phyloP scores from a whole-genome alignment of 2,113 vertebrate species.

The Crotalus helleri region DNA sequence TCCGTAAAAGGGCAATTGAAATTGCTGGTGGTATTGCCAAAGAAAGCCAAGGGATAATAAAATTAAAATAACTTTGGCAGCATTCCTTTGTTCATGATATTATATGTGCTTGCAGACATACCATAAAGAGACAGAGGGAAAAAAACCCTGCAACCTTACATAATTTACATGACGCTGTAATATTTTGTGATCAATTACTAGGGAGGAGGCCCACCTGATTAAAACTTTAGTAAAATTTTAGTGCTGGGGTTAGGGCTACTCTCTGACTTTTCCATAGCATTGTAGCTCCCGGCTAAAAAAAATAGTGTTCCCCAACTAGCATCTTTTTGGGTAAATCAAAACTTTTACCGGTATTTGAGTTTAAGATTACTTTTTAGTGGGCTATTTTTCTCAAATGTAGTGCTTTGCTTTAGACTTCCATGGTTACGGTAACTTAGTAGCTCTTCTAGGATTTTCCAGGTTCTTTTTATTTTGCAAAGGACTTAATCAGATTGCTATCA shows the following conservation, averaged over 20 bases:
- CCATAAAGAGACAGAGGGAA: not conserved
- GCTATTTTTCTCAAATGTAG: not conserved
- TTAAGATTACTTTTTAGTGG: not conserved
- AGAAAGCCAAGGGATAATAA: not conserved
- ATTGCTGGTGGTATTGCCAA: too few relatives aligned
- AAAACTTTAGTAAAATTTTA: not conserved
- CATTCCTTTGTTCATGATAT: not conserved
- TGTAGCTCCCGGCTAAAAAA: not conserved
- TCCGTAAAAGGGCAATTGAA: too few relatives aligned
- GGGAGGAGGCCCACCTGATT: not conserved
- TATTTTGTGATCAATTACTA: not conserved
- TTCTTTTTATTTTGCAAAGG: not conserved
- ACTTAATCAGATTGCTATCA: not conserved
- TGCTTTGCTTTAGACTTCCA: not conserved
- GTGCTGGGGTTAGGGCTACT: not conserved
- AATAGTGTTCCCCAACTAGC: conserved; percentile 1
- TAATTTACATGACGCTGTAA: not conserved
- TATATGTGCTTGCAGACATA: not conserved
- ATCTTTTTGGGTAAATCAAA: not conserved
- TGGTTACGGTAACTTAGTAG: not conserved
- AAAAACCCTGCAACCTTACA: not conserved
- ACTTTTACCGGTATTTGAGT: not conserved
- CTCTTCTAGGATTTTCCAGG: not conserved
- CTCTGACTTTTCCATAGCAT: not conserved
- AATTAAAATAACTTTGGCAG: not conserved